These are phyloP conservation scores for Hyalella azteca DNA, from an alignment of 2,888 invertebrate genomes.

Conservation along the genomic window DNA sequence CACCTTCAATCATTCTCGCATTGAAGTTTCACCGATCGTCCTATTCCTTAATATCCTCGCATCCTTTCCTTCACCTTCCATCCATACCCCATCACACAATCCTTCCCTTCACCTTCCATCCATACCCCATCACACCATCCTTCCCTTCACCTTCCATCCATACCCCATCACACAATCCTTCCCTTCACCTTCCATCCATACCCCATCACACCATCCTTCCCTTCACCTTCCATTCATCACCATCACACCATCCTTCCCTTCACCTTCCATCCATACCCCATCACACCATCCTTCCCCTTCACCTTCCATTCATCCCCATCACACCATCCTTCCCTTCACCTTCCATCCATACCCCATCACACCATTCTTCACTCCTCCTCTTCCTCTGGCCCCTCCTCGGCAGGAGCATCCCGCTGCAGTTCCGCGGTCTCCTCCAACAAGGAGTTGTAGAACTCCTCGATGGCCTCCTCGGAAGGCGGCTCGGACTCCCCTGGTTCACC, in stretches of 20 bases:
- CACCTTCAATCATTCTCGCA: no score
- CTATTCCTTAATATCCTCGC: no score
- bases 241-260: neutral
- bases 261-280: neutral
- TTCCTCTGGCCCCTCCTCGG: neutral
- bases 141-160: no score
- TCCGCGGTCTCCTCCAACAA: constrained; percentile 2
- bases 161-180: no score
- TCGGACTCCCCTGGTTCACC: constrained; percentile 15
- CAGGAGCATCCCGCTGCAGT: neutral
- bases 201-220: neutral
- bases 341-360: neutral
- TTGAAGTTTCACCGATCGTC: no score
- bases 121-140: no score
- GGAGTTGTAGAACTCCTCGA: constrained; percentile 26
- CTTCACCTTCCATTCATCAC: neutral
- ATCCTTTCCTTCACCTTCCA: no score
- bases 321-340: neutral
- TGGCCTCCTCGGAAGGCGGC: neutral
- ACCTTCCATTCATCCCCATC: neutral
- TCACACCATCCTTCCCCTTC: neutral
- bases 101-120: no score
- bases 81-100: no score
- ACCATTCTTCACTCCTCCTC: neutral
- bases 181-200: no score